phyloP scores from a whole-genome alignment of 2,113 vertebrate genomes.

The Zosterops hypoxanthus region DNA sequence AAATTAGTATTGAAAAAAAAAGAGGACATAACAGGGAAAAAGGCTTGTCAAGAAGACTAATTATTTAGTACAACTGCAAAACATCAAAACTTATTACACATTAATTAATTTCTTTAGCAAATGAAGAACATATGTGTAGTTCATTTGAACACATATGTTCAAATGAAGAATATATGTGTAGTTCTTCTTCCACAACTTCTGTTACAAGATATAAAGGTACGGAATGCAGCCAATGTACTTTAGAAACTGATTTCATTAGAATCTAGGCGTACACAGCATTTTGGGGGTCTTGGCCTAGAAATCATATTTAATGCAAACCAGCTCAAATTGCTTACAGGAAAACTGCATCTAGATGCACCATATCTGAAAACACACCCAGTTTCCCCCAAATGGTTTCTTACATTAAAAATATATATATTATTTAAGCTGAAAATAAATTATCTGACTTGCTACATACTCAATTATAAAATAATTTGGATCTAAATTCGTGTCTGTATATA shows the following conservation, averaged over 20 bases:
- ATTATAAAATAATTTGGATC: neutral
- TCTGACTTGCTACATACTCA: neutral
- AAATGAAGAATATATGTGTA: too few relatives aligned
- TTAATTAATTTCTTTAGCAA: conserved; percentile 29
- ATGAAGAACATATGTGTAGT: neutral
- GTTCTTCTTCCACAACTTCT: neutral
- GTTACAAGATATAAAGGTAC: neutral
- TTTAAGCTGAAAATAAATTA: neutral
- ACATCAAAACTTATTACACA: neutral
- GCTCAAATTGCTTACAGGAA: neutral
- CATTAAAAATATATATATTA: neutral
- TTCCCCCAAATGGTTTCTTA: neutral
- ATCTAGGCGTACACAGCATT: neutral
- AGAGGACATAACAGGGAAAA: neutral
- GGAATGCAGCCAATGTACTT: neutral
- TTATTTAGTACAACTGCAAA: conserved; percentile 19
- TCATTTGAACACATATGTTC: too few relatives aligned
- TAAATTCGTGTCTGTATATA: neutral
- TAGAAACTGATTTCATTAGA: neutral
- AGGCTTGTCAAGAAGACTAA: neutral
- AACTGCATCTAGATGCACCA: neutral
- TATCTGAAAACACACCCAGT: neutral
- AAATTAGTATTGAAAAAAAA: neutral
- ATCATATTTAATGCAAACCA: neutral
- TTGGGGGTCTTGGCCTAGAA: neutral